Conservation (phyloP, 2,888 invertebrate genomes). For the Lydus trimaculatus region DNA sequence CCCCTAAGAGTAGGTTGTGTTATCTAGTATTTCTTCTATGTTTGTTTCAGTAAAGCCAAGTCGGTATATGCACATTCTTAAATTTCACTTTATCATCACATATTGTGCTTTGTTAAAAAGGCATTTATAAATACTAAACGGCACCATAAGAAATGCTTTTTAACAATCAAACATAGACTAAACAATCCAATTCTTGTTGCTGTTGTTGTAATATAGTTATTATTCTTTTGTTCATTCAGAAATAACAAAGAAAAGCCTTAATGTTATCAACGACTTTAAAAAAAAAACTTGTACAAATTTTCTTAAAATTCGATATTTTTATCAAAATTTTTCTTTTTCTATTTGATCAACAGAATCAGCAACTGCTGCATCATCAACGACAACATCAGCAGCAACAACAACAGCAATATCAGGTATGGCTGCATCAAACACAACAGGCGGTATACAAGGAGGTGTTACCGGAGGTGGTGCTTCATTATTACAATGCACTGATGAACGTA, state of each 20-base stretch:
- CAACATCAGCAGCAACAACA: conserved; percentile 16
- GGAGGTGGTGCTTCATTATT: conserved; percentile 67
- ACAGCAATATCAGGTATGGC: conserved; percentile 64
- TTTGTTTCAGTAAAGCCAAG: too few relatives aligned
- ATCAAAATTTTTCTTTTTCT: neutral
- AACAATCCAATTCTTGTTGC: neutral
- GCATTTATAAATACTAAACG: neutral
- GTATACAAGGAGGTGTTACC: conserved; percentile 63
- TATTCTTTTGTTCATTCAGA: neutral
- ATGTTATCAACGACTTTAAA: too few relatives aligned
- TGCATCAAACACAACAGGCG: conserved; percentile 67
- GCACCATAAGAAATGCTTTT: neutral
- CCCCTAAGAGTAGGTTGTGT: too few relatives aligned
- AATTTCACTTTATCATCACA: neutral
- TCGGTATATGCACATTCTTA: too few relatives aligned
- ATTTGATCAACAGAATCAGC: neutral
- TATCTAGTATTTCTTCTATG: too few relatives aligned
- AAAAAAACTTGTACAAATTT: too few relatives aligned
- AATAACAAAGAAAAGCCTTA: too few relatives aligned
- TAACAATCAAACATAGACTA: neutral
- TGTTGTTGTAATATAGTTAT: neutral
- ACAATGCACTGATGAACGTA: conserved; percentile 71
- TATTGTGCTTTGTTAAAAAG: neutral
- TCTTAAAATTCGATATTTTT: too few relatives aligned
- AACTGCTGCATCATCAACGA: neutral